These are phyloP conservation scores for Accipiter virgatus DNA, from an alignment of 2,113 vertebrate species.

Conservation along the genomic window DNA sequence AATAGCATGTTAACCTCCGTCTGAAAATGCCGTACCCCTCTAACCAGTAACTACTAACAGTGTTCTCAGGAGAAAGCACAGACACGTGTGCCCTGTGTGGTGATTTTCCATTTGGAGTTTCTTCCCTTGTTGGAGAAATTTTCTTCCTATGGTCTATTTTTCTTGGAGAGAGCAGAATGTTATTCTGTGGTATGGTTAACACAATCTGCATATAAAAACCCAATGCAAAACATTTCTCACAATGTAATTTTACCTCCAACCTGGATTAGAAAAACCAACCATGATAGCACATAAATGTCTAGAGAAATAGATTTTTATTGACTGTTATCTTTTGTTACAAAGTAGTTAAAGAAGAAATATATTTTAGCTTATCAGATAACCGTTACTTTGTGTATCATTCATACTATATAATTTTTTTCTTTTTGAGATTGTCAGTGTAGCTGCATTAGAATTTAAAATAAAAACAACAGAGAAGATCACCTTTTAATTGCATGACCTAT, in stretches of 20 bases:
- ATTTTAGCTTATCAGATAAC: conserved; percentile 34
- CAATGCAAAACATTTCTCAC: conserved; percentile 4
- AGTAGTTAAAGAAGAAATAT: conserved; percentile 65
- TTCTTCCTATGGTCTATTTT: conserved; percentile 20
- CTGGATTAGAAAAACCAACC: conserved; percentile 36
- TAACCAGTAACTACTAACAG: conserved; percentile 8
- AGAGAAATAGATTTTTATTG: conserved; percentile 75
- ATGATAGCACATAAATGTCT: conserved; percentile 53
- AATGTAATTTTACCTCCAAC: not conserved
- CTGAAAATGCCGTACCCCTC: conserved; percentile 3
- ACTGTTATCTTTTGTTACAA: conserved; percentile 63
- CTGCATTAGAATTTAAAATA: conserved; percentile 34
- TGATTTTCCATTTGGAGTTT: conserved; percentile 4
- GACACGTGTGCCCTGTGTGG: not conserved
- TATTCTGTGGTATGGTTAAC: not conserved
- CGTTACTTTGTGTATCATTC: conserved; percentile 38
- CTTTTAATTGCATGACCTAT: conserved; percentile 32
- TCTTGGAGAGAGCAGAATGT: conserved; percentile 29
- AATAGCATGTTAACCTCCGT: not conserved
- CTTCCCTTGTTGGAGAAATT: conserved; percentile 7
- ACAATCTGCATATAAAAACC: conserved; percentile 13
- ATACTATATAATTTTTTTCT: not conserved
- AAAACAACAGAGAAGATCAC: conserved; percentile 33
- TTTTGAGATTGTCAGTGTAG: conserved; percentile 49
- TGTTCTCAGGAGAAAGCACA: not conserved